Percentiles rank a stretch among this genome's conserved stretches.
Conservation (phyloP, 2,888 invertebrate species). For the Steinernema scapterisci region DNA sequence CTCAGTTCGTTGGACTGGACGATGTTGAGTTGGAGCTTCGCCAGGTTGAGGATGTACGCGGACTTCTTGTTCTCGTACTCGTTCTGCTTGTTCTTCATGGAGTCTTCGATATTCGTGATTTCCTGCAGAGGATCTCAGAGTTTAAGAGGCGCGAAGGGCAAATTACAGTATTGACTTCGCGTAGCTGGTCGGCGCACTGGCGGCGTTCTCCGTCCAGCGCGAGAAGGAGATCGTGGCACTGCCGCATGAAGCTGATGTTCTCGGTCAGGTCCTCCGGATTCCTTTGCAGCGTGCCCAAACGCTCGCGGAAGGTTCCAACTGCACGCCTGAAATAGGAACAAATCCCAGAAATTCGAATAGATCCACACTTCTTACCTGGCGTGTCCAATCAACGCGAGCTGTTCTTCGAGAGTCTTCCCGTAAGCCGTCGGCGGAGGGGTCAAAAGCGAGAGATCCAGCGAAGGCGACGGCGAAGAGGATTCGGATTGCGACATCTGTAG, state of each 20-base stretch:
- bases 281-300: not conserved
- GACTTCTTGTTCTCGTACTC: slow-evolving; percentile 10
- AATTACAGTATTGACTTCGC: not conserved
- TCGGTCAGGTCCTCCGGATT: not conserved
- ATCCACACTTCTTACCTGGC: not conserved
- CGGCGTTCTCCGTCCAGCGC: not conserved
- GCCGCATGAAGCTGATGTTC: not conserved
- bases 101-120: not conserved
- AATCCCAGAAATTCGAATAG: not conserved
- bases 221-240: not conserved
- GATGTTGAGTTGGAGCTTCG: not conserved
- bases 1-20: not conserved
- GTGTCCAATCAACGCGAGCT: not conserved
- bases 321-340: not conserved
- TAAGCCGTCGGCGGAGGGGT: too few species aligned
- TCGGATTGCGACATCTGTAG: too few species aligned
- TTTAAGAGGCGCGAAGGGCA: not conserved
- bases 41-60: not conserved
- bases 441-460: too few species aligned
- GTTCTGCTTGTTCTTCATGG: slow-evolving; percentile 1
- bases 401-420: not conserved
- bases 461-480: too few species aligned
- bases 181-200: not conserved
- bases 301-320: not conserved
- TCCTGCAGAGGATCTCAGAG: not conserved